Evolutionary conservation across 2,888 invertebrate genomes (phyloP), one percentile per base, ranked within the genome.

Genomic region (Drosophila vallismaia): DNA sequence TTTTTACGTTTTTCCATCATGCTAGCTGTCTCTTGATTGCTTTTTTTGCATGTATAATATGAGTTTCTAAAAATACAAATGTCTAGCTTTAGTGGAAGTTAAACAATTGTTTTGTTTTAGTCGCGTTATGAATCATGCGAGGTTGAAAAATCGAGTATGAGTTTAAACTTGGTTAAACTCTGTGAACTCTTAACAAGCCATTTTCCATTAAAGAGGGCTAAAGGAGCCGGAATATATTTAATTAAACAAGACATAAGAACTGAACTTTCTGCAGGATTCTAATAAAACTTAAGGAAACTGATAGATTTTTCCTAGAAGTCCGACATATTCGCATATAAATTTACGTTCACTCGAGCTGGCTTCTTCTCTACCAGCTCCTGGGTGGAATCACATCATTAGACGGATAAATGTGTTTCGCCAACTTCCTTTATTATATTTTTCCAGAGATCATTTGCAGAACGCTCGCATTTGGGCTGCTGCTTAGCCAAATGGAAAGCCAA

Each of bases 401-500:
- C 49, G 59, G 44, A 54, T 54, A 54, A 69, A 70, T 59, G 69
- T 59, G 40, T 69, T 54, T 50, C 45, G 67, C 68, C 49, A 59
- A 69, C 70, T 70, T 70, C 70, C 70, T 70, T 70, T 70, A 69
- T 70, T 70, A 74, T 77, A 77, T 79, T 71, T 75, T 57, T 64
- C 66, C 66, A 60, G 50, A 54, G 63, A 74, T 80, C 51, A 70
- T 75, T 82, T 75, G 59, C 67, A 74, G 80, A 56, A 62, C 51
- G 54, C 59, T 64, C 52, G 48, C 58, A 53, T 71, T 70, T 62
- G 19, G 67, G 71, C 58, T 48, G 70, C 52, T 79, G 79, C 71
- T 79, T 78, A 84, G 75, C 72, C 74, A 62, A 79, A 81, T 82
- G 82, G 85, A 83, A 84, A 84, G 80, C 77, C 44, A 46, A 62